Percentiles rank a stretch among this genome's conserved stretches.
These are phyloP conservation scores for Scomber colias DNA, from an alignment of 2,113 vertebrate genomes.

Conservation along the genomic window DNA sequence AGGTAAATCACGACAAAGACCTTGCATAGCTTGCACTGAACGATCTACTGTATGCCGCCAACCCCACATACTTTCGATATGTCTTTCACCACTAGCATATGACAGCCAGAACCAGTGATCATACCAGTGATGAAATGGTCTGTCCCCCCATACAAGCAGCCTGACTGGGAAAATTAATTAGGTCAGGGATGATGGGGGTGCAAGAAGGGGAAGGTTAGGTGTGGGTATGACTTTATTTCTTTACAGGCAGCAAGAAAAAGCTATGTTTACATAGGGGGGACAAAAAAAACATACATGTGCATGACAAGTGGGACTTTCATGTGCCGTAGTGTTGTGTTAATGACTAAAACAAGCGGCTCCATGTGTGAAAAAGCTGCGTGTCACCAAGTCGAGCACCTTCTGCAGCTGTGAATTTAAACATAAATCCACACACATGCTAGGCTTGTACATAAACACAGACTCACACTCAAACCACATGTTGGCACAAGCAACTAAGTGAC, in stretches of 20 bases:
- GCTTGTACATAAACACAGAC: slow-evolving; percentile 54
- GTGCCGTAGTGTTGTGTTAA: slow-evolving; percentile 60
- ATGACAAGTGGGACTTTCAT: slow-evolving; percentile 66
- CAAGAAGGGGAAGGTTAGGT: not conserved
- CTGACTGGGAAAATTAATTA: slow-evolving; percentile 58
- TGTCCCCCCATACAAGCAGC: slow-evolving; percentile 47
- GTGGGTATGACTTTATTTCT: slow-evolving; percentile 12
- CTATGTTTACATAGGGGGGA: slow-evolving; percentile 49
- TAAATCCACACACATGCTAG: slow-evolving; percentile 43
- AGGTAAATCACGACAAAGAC: slow-evolving; percentile 46
- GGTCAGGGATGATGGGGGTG: slow-evolving; percentile 16
- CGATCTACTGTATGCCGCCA: slow-evolving; percentile 36
- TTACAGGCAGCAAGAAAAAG: slow-evolving; percentile 28
- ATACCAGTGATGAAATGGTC: slow-evolving; percentile 55
- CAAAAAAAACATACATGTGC: slow-evolving; percentile 55
- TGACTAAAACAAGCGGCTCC: slow-evolving; percentile 49
- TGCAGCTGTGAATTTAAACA: slow-evolving; percentile 59
- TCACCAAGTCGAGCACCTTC: slow-evolving; percentile 29
- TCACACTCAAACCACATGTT: slow-evolving; percentile 44
- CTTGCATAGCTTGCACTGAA: slow-evolving; percentile 41
- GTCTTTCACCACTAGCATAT: slow-evolving; percentile 64
- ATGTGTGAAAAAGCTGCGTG: slow-evolving; percentile 37
- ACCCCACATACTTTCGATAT: slow-evolving; percentile 44
- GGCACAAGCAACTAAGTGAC: slow-evolving; percentile 35
- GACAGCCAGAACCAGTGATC: slow-evolving; percentile 44